Conservation (phyloP, 2,888 invertebrate species). For the Sesia apiformis region DNA sequence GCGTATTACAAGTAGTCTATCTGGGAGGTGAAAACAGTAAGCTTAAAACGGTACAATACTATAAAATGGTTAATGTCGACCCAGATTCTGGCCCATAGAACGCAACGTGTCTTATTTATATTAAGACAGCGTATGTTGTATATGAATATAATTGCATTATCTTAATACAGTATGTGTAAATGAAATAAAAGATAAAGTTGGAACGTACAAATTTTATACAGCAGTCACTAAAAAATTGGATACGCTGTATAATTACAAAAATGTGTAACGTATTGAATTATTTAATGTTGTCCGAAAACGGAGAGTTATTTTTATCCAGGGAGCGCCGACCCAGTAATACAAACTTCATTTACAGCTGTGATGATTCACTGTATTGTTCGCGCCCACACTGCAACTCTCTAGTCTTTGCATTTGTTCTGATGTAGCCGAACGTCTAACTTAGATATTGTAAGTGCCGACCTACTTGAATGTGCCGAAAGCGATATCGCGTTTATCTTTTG, state of each 20-base stretch:
- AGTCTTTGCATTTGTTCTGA: constrained; percentile 15
- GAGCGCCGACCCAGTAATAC: constrained; percentile 52
- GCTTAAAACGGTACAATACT: constrained; percentile 30
- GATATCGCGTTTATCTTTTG: constrained; percentile 29
- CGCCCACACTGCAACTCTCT: constrained; percentile 32
- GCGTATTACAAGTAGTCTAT: neutral
- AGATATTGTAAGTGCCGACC: constrained; percentile 19
- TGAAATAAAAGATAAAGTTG: neutral
- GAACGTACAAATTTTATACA: neutral
- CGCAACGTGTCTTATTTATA: constrained; percentile 43
- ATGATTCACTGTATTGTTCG: constrained; percentile 58
- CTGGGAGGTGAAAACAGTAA: constrained; percentile 46
- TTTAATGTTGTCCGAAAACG: constrained; percentile 5
- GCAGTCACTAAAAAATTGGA: neutral
- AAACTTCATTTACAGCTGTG: constrained; percentile 44
- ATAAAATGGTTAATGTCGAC: constrained; percentile 24
- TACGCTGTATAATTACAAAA: neutral
- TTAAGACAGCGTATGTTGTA: constrained; percentile 12
- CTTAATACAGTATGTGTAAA: neutral
- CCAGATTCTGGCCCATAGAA: constrained; percentile 34
- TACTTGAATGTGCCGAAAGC: constrained; percentile 31
- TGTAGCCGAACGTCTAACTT: constrained; percentile 24
- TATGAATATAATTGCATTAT: no score
- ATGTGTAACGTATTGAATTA: neutral
- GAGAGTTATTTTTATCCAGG: constrained; percentile 44